Evolutionary conservation across 2,888 invertebrate genomes (phyloP).

Genomic region (Limnephilus rhombicus): DNA sequence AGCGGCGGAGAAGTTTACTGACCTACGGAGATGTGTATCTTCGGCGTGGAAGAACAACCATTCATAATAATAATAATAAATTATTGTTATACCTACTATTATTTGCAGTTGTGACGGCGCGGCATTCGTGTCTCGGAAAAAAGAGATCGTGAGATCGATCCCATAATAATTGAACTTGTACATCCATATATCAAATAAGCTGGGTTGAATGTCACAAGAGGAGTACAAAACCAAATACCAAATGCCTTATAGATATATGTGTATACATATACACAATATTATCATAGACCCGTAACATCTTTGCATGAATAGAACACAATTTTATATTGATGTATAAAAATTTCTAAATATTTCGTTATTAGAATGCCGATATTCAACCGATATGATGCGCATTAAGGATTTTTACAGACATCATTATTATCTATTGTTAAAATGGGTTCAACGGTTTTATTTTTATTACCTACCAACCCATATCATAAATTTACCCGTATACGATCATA

Average conservation of each 20-base stretch:
- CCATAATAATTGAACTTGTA: slow-evolving; percentile 42
- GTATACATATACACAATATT: neutral
- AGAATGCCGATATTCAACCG: neutral
- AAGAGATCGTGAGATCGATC: slow-evolving; percentile 40
- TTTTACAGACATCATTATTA: neutral
- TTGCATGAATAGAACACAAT: neutral
- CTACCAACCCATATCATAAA: neutral
- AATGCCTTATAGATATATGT: neutral
- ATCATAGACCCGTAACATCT: neutral
- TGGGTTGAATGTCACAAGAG: slow-evolving; percentile 1
- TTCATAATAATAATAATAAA: slow-evolving; percentile 28
- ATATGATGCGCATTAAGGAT: neutral
- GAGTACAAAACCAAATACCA: neutral
- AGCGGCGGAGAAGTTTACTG: slow-evolving; percentile 38
- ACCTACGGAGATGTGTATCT: slow-evolving; percentile 30
- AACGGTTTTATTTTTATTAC: neutral
- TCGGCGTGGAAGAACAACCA: slow-evolving; percentile 2
- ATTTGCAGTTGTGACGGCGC: neutral
- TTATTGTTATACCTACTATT: neutral
- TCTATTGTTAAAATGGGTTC: neutral
- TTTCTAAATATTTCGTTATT: neutral
- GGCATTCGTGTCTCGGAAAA: neutral
- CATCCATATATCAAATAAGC: neutral
- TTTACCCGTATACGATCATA: neutral
- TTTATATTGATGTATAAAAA: neutral